These are phyloP conservation scores for Acleris holmiana DNA, from an alignment of 2,888 invertebrate species.

Conservation along the genomic window DNA sequence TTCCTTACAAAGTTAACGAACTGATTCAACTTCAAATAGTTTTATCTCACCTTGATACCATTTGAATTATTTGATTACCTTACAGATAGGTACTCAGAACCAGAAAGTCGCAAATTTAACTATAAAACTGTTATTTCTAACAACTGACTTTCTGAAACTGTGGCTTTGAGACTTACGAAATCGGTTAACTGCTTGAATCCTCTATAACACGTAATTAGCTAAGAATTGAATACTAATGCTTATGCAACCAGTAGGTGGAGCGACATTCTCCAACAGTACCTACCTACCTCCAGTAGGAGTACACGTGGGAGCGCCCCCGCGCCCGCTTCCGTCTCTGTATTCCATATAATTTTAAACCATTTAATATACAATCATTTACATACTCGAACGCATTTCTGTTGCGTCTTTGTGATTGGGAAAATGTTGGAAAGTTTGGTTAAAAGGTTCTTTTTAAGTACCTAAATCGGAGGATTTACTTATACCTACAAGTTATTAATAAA, in stretches of 20 bases:
- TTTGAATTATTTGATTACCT: no score
- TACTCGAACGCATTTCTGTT: conserved; percentile 39
- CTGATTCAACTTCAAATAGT: no score
- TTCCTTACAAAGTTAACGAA: no score
- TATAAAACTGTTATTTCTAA: no score
- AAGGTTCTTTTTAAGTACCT: no score
- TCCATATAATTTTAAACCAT: conserved; percentile 47
- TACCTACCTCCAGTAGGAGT: conserved; percentile 50
- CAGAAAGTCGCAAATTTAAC: no score
- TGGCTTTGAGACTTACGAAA: conserved; percentile 25
- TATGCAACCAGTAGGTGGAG: conserved; percentile 56
- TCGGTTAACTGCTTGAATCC: conserved; percentile 2
- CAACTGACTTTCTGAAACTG: no score
- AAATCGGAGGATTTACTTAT: no score
- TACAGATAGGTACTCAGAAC: no score
- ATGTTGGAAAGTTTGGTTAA: neutral
- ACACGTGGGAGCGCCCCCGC: conserved; percentile 71
- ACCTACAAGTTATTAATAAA: no score
- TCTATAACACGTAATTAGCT: conserved; percentile 27
- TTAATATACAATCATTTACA: conserved; percentile 50
- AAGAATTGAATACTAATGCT: conserved; percentile 26
- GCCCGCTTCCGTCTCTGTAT: conserved; percentile 49
- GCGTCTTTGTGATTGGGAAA: conserved; percentile 28
- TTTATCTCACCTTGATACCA: no score
- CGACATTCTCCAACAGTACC: conserved; percentile 54